Conservation (phyloP, 2,113 vertebrate species). For the Rhea pennata region DNA sequence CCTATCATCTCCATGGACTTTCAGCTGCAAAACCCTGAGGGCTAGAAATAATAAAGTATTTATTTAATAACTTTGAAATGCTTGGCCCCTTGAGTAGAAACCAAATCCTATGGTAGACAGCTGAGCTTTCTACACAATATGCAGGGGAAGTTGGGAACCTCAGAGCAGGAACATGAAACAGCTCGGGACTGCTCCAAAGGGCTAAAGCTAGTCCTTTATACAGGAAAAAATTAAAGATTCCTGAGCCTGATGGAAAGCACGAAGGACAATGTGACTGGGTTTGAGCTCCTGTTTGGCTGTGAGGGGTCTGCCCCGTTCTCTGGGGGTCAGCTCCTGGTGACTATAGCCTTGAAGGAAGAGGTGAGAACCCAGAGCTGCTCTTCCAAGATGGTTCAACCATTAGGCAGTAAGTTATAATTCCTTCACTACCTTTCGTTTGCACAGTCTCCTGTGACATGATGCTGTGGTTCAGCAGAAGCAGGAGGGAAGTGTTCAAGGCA, state of each 20-base stretch:
- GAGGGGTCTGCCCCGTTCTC: background rate
- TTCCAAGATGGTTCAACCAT: background rate
- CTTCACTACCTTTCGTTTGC: background rate
- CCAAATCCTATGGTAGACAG: background rate
- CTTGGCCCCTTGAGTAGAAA: background rate
- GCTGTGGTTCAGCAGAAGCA: background rate
- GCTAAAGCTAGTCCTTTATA: background rate
- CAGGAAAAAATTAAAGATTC: background rate
- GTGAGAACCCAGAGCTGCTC: background rate
- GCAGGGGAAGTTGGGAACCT: background rate
- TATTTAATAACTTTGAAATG: background rate
- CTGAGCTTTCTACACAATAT: rapidly evolving
- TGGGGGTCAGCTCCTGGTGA: background rate
- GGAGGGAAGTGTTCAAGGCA: background rate
- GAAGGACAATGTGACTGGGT: background rate
- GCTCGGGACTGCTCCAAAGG: background rate
- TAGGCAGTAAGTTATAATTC: background rate
- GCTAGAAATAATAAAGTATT: background rate
- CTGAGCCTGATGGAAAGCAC: background rate
- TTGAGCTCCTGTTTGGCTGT: background rate
- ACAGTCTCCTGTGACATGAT: background rate
- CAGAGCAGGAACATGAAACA: rapidly evolving
- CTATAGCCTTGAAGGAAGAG: background rate
- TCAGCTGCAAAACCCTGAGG: background rate
- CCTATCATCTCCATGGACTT: background rate